Base-by-base conservation (phyloP, 2,888 invertebrate genomes). In the Dasysyrphus albostriatus region DNA sequence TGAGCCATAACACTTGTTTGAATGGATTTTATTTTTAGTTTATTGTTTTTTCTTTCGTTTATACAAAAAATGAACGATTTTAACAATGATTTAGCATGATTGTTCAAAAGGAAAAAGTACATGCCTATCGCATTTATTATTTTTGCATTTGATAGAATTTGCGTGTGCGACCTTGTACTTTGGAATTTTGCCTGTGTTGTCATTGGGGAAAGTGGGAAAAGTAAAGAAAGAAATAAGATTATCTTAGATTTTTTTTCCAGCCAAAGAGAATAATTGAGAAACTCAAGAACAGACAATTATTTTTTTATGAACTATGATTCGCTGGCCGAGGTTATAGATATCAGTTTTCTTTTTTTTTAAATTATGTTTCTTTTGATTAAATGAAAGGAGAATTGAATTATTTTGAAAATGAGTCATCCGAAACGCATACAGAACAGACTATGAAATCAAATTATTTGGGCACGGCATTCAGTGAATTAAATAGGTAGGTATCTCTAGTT, bases 21-120 rank as follows among this genome's bases (percentile, higher is more conserved):
- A 85, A 74, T 82, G 73, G 70, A 77, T 83, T 61, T 70, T 87
- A 74, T 83, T 78, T 70, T 78, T 82, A 85, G 61, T 34, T 67
- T 24, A 7, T 61, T 39, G 39, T 39, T 51, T n/a, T 34, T 32
- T 42, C 9, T 72, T 63, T 83, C 37, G 24, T 39, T 61, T 49
- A 56, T 72, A 73, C 32, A 39, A 82, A 24, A 88, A 95, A 94
- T 93, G 0, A 6, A 29, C 8, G 98, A 69, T 72, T 69, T 74
- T 29, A 51, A 32, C 10, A 7, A 61, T 70, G 24, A 39, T 34
- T 44, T n/a, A 34, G 44, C 54, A 47, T 24, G 37, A 51, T 34
- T 34, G 19, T 19, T 63, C 12, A 42, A n/a, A 37, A 39, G 7
- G n/a, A 74, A 39, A 16, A 24, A 49, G 5, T 59, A 67, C 32